Evolutionary conservation across 2,888 invertebrate species (phyloP).

Genomic region (Tyria jacobaeae): DNA sequence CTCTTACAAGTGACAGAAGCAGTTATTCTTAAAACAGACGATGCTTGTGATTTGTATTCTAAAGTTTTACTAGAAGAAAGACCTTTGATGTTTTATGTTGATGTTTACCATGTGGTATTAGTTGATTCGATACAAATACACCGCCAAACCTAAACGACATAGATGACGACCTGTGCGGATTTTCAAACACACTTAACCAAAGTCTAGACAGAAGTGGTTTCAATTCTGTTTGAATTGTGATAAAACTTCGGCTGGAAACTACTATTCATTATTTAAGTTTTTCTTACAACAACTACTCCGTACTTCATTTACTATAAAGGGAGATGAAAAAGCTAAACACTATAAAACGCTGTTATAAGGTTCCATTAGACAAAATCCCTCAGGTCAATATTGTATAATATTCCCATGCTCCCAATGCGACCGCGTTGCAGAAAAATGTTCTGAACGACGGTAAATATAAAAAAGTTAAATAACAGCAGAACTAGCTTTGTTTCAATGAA

Average conservation of each 20-base stretch:
- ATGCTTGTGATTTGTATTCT: too few species aligned
- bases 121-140: too few species aligned
- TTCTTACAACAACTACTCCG: not conserved
- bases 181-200: too few species aligned
- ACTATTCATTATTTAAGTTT: not conserved
- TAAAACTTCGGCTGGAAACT: not conserved
- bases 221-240: not conserved
- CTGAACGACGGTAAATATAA: conserved; percentile 12
- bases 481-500: conserved; percentile 26
- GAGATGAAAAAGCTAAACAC: not conserved
- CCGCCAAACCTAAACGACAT: too few species aligned
- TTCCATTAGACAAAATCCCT: conserved; percentile 22
- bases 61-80: too few species aligned
- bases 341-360: conserved; percentile 13
- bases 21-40: too few species aligned
- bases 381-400: conserved; percentile 21
- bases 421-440: conserved; percentile 10
- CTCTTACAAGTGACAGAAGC: too few species aligned
- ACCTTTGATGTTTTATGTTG: too few species aligned
- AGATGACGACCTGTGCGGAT: too few species aligned
- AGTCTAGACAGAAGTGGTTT: not conserved
- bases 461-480: conserved; percentile 19
- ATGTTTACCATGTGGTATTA: too few species aligned
- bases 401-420: conserved; percentile 10
- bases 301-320: not conserved